Base-by-base conservation (phyloP, 2,797 vertebrate genomes). In the Choloepus didactylus region DNA sequence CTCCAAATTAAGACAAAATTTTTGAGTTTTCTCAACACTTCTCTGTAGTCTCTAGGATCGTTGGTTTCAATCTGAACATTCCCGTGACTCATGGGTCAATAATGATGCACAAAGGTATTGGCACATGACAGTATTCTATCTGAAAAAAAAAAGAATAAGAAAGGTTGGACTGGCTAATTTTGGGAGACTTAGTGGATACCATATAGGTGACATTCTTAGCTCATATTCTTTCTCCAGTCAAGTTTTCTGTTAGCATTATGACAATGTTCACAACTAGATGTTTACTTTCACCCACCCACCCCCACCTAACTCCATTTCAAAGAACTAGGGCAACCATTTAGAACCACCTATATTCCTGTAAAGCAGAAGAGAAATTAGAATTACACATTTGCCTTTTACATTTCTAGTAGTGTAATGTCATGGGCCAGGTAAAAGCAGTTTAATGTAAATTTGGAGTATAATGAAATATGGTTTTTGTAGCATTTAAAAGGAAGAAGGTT, bases 361-460 rank as follows among this genome's bases (percentile, higher is more conserved):
- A 81, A 91, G 15, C 41, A 93, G 46, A 92, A 77, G 16, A 93
- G 16, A 83, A 66, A 88, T 88, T 72, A 91, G 41, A 95, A 87
- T 72, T 95, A 88, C 9, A 83, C 8, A 72, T 96, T 95, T 87
- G 9, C 70, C 46, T 95, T 96, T 95, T 87, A 92, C 83, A 77
- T 92, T 95, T 88, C 27, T 49, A 72, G 46, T 72, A 81, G 88
- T 49, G 73, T 88, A 85, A 75, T 92, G 41, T 62, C 64, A 66
- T 79, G 44, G 80, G 75, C 86, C 83, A 92, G 64, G 9, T 44
- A 12, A 67, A 93, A 95, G 76, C 29, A 70, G 46, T 94, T 97
- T 93, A 89, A 94, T 92, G 75, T 96, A 94, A 95, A 97, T 95
- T 82, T 92, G 75, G 82, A 87, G 56, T 90, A 21, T 56, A 88